Conservation (phyloP, 2,113 vertebrate species). For the Solea solea region DNA sequence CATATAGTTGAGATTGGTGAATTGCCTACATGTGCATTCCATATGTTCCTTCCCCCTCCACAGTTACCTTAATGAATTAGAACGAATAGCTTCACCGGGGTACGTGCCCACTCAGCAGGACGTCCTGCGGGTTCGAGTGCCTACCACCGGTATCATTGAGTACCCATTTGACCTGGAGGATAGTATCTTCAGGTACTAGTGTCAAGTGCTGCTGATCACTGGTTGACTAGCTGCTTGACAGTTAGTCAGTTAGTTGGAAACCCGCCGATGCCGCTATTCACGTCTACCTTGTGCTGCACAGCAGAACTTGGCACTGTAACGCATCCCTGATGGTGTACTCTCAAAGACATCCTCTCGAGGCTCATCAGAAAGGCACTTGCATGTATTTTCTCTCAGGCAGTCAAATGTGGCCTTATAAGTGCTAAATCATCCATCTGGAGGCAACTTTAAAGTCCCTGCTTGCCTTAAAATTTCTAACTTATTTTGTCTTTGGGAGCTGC, state of each 20-base stretch:
- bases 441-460: slow-evolving; percentile 2
- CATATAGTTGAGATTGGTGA: slow-evolving; percentile 9
- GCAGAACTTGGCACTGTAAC: slow-evolving; percentile 45
- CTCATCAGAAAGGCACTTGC: neutral
- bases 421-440: slow-evolving; percentile 21
- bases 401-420: slow-evolving; percentile 11
- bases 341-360: slow-evolving; percentile 48
- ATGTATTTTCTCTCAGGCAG: neutral
- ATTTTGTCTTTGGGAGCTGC: slow-evolving; percentile 56
- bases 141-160: slow-evolving; percentile 95
- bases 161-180: slow-evolving; percentile 96
- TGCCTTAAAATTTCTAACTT: slow-evolving; percentile 6
- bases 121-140: slow-evolving; percentile 92
- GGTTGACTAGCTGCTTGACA: slow-evolving; percentile 47
- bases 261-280: slow-evolving; percentile 34
- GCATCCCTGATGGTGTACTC: slow-evolving; percentile 64
- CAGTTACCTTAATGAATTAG: slow-evolving; percentile 92
- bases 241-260: slow-evolving; percentile 44
- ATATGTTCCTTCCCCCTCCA: slow-evolving; percentile 52
- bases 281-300: slow-evolving; percentile 40
- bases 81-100: slow-evolving; percentile 86
- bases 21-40: slow-evolving; percentile 49
- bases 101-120: slow-evolving; percentile 94
- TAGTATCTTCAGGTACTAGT: slow-evolving; percentile 93
- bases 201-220: slow-evolving; percentile 41